Percentiles rank a stretch among this genome's conserved stretches.
phyloP scores from a whole-genome alignment of 2,888 invertebrate genomes.

The Oxycera nigricornis region DNA sequence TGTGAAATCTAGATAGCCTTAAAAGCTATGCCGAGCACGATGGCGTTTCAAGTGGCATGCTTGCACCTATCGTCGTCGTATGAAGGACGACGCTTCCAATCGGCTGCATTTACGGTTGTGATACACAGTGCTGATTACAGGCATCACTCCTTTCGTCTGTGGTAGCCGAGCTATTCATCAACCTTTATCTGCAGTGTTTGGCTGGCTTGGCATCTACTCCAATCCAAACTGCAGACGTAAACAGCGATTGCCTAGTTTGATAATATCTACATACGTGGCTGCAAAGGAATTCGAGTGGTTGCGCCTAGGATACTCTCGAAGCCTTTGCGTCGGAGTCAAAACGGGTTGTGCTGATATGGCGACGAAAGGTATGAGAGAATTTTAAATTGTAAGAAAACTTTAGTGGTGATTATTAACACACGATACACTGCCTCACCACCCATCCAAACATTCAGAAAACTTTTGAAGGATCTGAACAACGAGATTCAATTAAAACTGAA shows the following conservation, averaged over 20 bases:
- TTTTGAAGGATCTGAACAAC: too few relatives aligned
- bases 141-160: background rate
- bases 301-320: too few relatives aligned
- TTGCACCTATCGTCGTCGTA: background rate
- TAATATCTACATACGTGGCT: background rate
- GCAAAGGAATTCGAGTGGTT: background rate
- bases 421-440: too few relatives aligned
- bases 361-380: too few relatives aligned
- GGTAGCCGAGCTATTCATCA: background rate
- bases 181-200: background rate
- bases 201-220: background rate
- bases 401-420: too few relatives aligned
- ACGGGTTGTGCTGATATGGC: too few relatives aligned
- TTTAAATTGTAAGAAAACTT: too few relatives aligned
- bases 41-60: background rate
- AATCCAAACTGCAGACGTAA: background rate
- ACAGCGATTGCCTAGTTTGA: background rate
- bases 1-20: constrained; percentile 2
- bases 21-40: background rate
- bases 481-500: too few relatives aligned
- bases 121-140: background rate
- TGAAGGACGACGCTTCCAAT: background rate
- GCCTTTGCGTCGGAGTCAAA: too few relatives aligned
- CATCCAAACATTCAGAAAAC: too few relatives aligned
- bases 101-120: background rate